These are phyloP conservation scores for Parotia lawesii DNA, from an alignment of 2,113 vertebrate species.

Conservation along the genomic window DNA sequence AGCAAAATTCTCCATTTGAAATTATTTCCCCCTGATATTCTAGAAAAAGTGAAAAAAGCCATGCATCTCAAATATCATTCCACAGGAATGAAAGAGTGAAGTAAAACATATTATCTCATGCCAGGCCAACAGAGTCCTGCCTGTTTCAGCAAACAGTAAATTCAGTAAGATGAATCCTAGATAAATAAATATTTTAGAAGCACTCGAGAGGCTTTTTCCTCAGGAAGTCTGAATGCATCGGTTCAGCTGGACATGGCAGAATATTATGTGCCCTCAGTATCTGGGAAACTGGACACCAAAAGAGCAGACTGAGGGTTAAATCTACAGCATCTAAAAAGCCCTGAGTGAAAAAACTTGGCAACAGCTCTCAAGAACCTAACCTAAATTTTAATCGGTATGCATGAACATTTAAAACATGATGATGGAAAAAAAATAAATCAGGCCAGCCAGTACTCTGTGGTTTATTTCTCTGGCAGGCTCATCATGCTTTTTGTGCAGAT, in stretches of 20 bases:
- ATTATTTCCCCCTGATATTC: conserved; percentile 5
- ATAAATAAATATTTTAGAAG: conserved; percentile 47
- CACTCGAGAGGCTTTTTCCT: conserved; percentile 14
- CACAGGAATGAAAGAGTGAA: neutral
- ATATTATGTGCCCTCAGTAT: neutral
- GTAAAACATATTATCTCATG: conserved; percentile 17
- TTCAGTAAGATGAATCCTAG: conserved; percentile 16
- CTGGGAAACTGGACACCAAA: neutral
- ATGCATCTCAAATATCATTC: conserved; percentile 22
- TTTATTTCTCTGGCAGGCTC: conserved; percentile 34
- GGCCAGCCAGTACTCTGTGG: conserved; percentile 21
- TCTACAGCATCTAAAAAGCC: neutral
- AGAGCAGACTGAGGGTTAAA: conserved; percentile 27
- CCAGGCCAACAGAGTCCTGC: neutral
- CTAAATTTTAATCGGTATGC: conserved; percentile 14
- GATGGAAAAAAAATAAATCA: conserved; percentile 10
- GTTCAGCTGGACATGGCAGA: conserved; percentile 13
- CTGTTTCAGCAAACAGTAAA: conserved; percentile 18
- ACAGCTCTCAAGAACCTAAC: neutral
- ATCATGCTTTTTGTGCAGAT: conserved; percentile 20
- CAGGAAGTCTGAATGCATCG: conserved; percentile 16
- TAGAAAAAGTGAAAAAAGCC: neutral
- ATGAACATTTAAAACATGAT: conserved; percentile 30
- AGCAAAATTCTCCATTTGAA: conserved; percentile 1
- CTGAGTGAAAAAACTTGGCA: conserved; percentile 1